Base-by-base conservation (phyloP, 2,888 invertebrate genomes). In the Diabrotica balteata region DNA sequence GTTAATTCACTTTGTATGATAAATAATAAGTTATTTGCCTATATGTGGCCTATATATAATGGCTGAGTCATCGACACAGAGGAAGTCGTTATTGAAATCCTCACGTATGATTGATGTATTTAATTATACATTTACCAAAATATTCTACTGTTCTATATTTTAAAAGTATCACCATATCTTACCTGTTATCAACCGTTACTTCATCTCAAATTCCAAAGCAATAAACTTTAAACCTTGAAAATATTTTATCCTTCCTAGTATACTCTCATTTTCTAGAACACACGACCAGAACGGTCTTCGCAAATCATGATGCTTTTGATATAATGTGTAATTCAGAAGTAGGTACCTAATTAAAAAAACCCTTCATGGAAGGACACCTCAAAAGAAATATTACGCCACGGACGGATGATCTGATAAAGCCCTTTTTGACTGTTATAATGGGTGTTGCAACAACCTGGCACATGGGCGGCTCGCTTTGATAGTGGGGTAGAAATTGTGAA, bases 381-480 rank as follows among this genome's bases (percentile, higher is more conserved):
- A 69, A 71, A 68, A 73, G 73, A 74, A 75, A 74, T 76, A 74
- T 77, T 73, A 75, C 72, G 71, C 71, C 70, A 72, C 71, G 67
- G 70, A 72, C 71, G 66, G 64, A 51, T 74, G 68, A 75, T 72
- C 75, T 73, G 78, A 78, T 78, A 77, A 73, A 62, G 63, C 52
- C 50, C 10, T 68, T 69, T 77, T 75, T 77, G 78, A 77, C 78
- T 75, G 75, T 68, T 75, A 75, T 75, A 78, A 77, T 76, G 77
- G 63, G 58, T 69, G 63, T 70, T 76, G 72, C 74, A 74, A 76
- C 74, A 76, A 68, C 69, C 66, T 57, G 43, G 45, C 6, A 3
- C 62, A 65, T 59, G 65, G 69, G 63, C 47, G 57, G 55, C 10
- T 32, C 32, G 32, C 32, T 32, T 32, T 32, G 32, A 32, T 32